Conservation (phyloP, 1,140 invertebrate genomes). For the Pogonomyrmex barbatus region DNA sequence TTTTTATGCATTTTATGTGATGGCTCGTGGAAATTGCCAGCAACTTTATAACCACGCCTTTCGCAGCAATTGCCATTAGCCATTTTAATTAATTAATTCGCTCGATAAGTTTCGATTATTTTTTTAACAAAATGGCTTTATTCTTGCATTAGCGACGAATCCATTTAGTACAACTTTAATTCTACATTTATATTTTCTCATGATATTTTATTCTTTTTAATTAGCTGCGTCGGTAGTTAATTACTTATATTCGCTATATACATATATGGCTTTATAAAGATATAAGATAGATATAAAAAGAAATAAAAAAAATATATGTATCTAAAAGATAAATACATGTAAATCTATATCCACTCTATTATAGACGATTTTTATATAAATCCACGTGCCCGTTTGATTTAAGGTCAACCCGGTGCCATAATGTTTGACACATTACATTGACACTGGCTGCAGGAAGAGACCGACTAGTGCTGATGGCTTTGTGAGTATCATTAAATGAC, state of each 20-base stretch:
- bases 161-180: conserved; percentile 9
- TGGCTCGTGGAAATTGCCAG: conserved; percentile 1
- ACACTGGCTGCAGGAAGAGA: conserved; percentile 77
- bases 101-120: neutral
- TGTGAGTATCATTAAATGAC: conserved; percentile 70
- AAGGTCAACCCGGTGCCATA: conserved; percentile 76
- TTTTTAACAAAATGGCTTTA: neutral
- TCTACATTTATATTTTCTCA: neutral
- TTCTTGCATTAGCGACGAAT: neutral
- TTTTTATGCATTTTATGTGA: conserved; percentile 24
- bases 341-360: conserved; percentile 9
- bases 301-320: neutral
- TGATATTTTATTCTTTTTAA: neutral
- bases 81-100: conserved; percentile 42
- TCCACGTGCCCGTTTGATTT: conserved; percentile 67
- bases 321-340: neutral
- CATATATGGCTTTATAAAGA: neutral
- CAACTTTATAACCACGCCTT: neutral
- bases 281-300: neutral
- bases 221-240: neutral
- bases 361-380: conserved; percentile 37
- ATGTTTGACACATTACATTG: conserved; percentile 73
- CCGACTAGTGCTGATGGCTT: conserved; percentile 70
- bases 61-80: neutral
- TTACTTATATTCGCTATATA: neutral